These are phyloP conservation scores for Oscheius sp. DNA, from an alignment of 1,140 invertebrate species.

Conservation along the genomic window DNA sequence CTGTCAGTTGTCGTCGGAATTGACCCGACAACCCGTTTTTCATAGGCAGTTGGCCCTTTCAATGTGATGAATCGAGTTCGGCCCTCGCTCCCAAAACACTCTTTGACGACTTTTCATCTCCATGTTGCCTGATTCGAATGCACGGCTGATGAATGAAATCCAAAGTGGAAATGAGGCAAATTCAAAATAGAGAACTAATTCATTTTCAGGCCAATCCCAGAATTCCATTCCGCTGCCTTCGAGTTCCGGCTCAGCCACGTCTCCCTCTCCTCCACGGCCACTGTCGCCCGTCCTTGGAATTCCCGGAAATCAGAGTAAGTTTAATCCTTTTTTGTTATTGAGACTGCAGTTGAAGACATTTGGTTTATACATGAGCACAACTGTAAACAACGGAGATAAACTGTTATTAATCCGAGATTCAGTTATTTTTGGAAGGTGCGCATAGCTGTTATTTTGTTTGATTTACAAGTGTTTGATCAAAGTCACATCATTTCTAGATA, in stretches of 20 bases:
- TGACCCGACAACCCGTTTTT: background rate
- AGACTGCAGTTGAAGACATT: background rate
- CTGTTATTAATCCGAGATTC: too few relatives aligned
- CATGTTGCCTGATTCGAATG: too few relatives aligned
- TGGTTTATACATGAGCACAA: too few relatives aligned
- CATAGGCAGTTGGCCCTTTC: background rate
- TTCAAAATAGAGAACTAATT: too few relatives aligned
- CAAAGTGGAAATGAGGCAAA: too few relatives aligned
- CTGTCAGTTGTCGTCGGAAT: background rate
- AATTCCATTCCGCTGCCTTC: constrained; percentile 24
- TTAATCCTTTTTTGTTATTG: background rate
- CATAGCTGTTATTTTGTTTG: too few relatives aligned
- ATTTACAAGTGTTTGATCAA: too few relatives aligned
- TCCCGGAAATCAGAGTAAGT: constrained; percentile 10
- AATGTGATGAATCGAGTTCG: constrained; percentile 13
- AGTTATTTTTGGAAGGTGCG: too few relatives aligned
- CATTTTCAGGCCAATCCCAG: constrained; percentile 15
- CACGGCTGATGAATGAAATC: too few relatives aligned
- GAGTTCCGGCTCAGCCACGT: background rate
- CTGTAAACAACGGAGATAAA: too few relatives aligned
- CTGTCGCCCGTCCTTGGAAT: constrained; percentile 23
- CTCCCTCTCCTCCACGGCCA: constrained; percentile 24
- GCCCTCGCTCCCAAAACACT: background rate
- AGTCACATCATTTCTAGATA: too few relatives aligned
- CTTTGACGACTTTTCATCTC: too few relatives aligned